phyloP scores from a whole-genome alignment of 2,797 vertebrate genomes.

The Oceanodroma leucorhoa region DNA sequence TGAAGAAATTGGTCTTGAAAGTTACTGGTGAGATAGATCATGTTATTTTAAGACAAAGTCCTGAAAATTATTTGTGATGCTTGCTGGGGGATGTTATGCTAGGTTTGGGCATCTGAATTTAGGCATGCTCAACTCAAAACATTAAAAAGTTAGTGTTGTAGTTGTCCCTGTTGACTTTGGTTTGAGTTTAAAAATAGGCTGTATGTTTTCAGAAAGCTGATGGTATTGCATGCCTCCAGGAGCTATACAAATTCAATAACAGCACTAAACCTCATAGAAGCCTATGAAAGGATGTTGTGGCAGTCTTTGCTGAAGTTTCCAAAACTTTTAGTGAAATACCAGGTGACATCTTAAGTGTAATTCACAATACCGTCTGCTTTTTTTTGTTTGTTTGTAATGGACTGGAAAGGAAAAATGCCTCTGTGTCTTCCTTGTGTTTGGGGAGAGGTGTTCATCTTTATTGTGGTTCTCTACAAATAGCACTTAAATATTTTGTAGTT shows the following conservation, averaged over 20 bases:
- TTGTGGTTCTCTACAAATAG: not conserved
- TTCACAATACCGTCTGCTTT: not conserved
- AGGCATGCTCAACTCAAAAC: not conserved
- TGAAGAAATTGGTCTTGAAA: not conserved
- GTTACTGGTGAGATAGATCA: not conserved
- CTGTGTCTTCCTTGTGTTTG: not conserved
- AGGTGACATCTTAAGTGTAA: not conserved
- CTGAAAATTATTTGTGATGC: not conserved
- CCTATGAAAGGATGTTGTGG: not conserved
- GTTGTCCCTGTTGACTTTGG: constrained; percentile 2
- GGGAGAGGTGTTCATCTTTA: not conserved
- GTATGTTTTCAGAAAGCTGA: not conserved
- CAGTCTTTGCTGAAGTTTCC: not conserved
- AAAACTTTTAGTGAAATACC: not conserved
- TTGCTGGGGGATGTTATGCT: not conserved
- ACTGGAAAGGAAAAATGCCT: not conserved
- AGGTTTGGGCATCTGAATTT: not conserved
- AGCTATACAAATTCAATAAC: not conserved
- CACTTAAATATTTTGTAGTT: not conserved
- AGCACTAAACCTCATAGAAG: not conserved
- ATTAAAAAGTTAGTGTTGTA: not conserved
- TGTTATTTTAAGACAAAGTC: not conserved
- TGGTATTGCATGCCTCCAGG: not conserved
- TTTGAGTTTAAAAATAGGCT: constrained; percentile 42
- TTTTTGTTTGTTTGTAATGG: not conserved